These are phyloP conservation scores for Sylvietta virens DNA, from an alignment of 2,113 vertebrate genomes.

Conservation along the genomic window DNA sequence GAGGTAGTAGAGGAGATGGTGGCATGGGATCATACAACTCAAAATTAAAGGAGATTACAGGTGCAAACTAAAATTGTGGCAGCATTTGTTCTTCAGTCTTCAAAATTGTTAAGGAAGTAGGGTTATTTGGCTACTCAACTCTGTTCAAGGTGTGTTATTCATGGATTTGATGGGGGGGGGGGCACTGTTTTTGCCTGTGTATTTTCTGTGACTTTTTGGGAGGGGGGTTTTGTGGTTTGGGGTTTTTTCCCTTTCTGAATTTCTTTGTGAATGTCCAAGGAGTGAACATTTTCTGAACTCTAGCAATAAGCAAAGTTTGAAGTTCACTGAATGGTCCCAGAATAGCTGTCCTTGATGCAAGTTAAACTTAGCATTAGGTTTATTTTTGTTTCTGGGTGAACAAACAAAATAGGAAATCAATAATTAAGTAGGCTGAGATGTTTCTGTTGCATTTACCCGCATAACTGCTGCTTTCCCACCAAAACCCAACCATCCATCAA, in stretches of 20 bases:
- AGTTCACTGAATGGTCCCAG: neutral
- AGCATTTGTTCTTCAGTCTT: neutral
- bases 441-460: neutral
- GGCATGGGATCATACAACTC: neutral
- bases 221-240: neutral
- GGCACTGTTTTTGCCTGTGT: neutral
- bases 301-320: neutral
- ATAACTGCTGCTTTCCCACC: neutral
- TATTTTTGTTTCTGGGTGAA: neutral
- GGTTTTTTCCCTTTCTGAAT: neutral
- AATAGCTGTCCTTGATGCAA: neutral
- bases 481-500: neutral
- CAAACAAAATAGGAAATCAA: neutral
- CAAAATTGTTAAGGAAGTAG: neutral
- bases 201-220: neutral
- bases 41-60: neutral
- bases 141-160: neutral
- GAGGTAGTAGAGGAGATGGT: neutral
- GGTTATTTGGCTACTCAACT: neutral
- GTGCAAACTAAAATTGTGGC: neutral
- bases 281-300: neutral
- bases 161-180: rapidly evolving
- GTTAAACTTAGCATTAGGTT: neutral
- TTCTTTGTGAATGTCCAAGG: neutral
- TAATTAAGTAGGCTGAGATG: neutral